phyloP scores from a whole-genome alignment of 2,113 vertebrate species.

The Seriola dumerili region DNA sequence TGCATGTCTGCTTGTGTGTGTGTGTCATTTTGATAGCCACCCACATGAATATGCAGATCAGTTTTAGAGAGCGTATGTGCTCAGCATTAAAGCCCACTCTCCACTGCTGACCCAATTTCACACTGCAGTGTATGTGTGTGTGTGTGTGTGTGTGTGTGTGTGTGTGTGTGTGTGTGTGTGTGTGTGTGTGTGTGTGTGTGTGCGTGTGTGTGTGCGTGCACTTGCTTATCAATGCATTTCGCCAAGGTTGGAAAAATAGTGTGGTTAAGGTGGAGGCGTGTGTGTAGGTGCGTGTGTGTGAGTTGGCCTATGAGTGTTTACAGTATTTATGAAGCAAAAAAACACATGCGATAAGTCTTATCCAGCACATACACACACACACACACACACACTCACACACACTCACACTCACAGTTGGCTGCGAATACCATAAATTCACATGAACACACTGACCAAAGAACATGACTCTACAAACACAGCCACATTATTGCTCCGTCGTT shows the following conservation, averaged over 20 bases:
- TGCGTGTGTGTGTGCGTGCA: constrained; percentile 43
- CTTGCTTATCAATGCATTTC: constrained; percentile 79
- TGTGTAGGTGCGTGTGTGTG: constrained; percentile 45
- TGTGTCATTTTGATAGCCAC: constrained; percentile 82
- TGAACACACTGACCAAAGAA: constrained; percentile 48
- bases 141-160: constrained; percentile 45
- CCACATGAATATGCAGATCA: constrained; percentile 86
- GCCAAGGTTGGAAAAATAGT: constrained; percentile 65
- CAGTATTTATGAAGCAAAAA: constrained; percentile 51
- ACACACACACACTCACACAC: constrained; percentile 28
- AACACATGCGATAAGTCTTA: constrained; percentile 48
- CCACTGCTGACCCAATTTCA: constrained; percentile 84
- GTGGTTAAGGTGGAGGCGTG: constrained; percentile 57
- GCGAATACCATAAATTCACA: constrained; percentile 37
- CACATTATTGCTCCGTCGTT: not conserved
- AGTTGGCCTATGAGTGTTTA: constrained; percentile 35
- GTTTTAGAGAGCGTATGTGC: constrained; percentile 83
- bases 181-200: constrained; percentile 54
- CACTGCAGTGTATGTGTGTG: constrained; percentile 73
- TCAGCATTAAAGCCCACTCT: constrained; percentile 85
- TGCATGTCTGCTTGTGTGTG: constrained; percentile 47
- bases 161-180: constrained; percentile 49
- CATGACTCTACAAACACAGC: constrained; percentile 27
- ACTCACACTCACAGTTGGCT: constrained; percentile 28
- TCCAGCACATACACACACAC: constrained; percentile 30